Base-by-base conservation (phyloP, 2,113 vertebrate genomes). In the Gymnocephalus cernua region DNA sequence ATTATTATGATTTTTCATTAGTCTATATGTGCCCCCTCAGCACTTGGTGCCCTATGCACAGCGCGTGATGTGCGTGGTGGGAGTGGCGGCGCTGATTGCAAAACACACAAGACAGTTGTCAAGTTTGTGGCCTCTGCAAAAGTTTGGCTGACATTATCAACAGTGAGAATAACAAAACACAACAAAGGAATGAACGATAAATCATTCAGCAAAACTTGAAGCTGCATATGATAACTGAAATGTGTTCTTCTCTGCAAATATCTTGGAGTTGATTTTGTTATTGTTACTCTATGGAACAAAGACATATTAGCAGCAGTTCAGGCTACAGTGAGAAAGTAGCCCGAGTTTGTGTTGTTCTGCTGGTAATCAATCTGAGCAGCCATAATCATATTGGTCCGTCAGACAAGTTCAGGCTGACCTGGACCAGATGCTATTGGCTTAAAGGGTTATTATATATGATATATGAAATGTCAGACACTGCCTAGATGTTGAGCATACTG, bases 191-290 rank as follows among this genome's bases (percentile, higher is more conserved):
- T 25, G 32, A 13, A 59, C 2, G 4, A 54, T 82, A 51, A 79
- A 86, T 84, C 66, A 79, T 89, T 82, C 82, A 84, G 61, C 32
- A 45, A 64, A 67, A 51, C 63, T 61, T 58, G n/a, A 64, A 73
- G 35, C 54, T 56, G 68, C 51, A 48, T 19, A 48, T n/a, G 32
- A 72, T 44, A 25, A 64, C 66, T 79, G 32, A 75, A 47, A 64
- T 38, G 44, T 44, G 32, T 63, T 72, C 21, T 51, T 67, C 23
- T 51, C 35, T 4, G 63, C 8, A 35, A 23, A 57, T 27, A 45
- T 51, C 16, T 19, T 21, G 51, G 41, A n/a, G 8, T 53, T 38
- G 3, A 32, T 75, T 77, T 54, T 63, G 41, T 18, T 45, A 14
- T 27, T 68, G 4, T 25, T 19, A 11, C 70, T 61, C 58, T 41